Evolutionary conservation across 2,888 invertebrate genomes (phyloP), one percentile per base, ranked within the genome.

Genomic region (Xestia rhomboidea): DNA sequence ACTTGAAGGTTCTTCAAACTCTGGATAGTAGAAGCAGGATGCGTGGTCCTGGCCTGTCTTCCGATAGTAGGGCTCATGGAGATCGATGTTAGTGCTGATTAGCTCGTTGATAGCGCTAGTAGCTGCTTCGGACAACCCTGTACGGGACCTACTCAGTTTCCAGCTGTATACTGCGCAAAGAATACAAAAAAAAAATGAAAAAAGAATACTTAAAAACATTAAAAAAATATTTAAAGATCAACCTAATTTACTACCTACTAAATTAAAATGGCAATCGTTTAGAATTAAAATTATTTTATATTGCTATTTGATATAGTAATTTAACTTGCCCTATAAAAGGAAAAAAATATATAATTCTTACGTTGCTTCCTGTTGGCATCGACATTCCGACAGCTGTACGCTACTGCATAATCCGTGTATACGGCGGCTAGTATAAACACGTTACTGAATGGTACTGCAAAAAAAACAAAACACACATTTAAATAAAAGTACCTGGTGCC

Each of bases 401-500:
- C 94, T 0, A 98, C 96, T 0, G 98, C 97, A 87, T 97, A 98
- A 68, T 96, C 96, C 0, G 91, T 92, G 92, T 98, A 98, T 90
- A 98, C 97, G 0, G 97, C 97, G 63, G 96, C 97, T 79, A 98
- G 90, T 62, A 98, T 93, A 97, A 97, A 97, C 0, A 97, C 97
- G 2, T 97, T 96, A 44, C 90, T 81, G 70, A 93, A 89, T 34
- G 88, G 88, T 51, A 87, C 95, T 96, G 91, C 30, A 91, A 92
- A 54, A 30, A 62, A 62, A 62, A 30, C 3, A 18, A 38, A 68
- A 34, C 41, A 41, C 8, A 10, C 30, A 41, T 64, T 64, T 18
- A 41, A 34, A 62, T 34, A 21, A 30, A 30, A 21, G 10, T 21
- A 21, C 10, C 10, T 62, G 30, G 10, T 60, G 10, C 3, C n/a